Percentiles rank a stretch among this genome's conserved stretches.
Conservation (phyloP, 23 tunicate genomes). For the Halocynthia aurantium region DNA sequence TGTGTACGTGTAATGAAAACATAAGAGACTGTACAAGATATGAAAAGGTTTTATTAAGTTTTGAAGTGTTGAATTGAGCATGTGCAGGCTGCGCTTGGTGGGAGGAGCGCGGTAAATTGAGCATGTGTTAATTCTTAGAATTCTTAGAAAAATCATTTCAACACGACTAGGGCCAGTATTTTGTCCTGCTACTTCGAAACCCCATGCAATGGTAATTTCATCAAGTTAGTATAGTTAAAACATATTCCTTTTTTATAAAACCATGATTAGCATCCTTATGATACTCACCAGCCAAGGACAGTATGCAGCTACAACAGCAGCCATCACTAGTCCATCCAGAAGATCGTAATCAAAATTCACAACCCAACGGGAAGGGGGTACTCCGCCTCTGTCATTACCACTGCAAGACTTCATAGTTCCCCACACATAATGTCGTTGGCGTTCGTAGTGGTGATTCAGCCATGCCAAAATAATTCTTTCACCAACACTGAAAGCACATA, state of each 20-base stretch:
- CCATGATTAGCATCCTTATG: not conserved
- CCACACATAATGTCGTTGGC: slow-evolving; percentile 60
- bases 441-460: slow-evolving; percentile 80
- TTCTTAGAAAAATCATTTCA: too few species aligned
- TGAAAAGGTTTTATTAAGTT: too few species aligned
- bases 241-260: not conserved
- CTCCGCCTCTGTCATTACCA: slow-evolving; percentile 19
- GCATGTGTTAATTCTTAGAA: too few species aligned
- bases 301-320: slow-evolving; percentile 67
- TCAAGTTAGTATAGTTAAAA: too few species aligned
- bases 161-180: too few species aligned
- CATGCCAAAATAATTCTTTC: slow-evolving; percentile 84
- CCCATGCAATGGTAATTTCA: too few species aligned
- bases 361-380: slow-evolving; percentile 92
- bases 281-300: slow-evolving; percentile 97
- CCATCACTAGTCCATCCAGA: slow-evolving; percentile 88
- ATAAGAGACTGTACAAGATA: too few species aligned
- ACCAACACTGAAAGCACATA: slow-evolving; percentile 42
- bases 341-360: slow-evolving; percentile 96
- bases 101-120: too few species aligned
- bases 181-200: too few species aligned
- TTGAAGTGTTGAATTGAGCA: too few species aligned
- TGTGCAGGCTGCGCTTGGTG: too few species aligned
- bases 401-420: slow-evolving; percentile 5
- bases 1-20: too few species aligned